Percentiles rank a stretch among this genome's conserved stretches.
phyloP scores from a whole-genome alignment of 2,113 vertebrate genomes.

The Phaetusa simplex region DNA sequence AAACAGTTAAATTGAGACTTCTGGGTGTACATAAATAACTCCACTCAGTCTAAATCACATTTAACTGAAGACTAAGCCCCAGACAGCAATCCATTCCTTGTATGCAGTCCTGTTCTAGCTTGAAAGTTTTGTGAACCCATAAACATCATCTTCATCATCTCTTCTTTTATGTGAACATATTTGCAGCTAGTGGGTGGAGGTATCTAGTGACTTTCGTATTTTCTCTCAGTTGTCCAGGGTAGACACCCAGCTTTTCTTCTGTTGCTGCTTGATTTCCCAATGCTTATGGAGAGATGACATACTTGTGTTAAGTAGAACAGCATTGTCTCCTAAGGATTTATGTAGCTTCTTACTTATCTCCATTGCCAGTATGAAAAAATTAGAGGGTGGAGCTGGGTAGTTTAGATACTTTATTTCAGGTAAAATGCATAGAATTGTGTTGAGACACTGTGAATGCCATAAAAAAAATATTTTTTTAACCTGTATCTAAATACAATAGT shows the following conservation, averaged over 20 bases:
- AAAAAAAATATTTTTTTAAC: neutral
- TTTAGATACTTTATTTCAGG: neutral
- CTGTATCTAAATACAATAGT: neutral
- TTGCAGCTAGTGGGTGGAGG: neutral
- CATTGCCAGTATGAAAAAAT: neutral
- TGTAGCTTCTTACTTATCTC: neutral
- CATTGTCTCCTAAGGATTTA: neutral
- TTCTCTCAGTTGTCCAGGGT: neutral
- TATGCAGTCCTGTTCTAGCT: neutral
- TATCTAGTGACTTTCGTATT: neutral
- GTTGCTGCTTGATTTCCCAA: neutral
- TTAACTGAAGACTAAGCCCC: neutral
- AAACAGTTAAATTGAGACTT: neutral
- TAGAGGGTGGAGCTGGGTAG: neutral
- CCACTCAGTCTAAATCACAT: neutral
- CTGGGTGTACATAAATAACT: neutral
- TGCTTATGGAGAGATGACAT: neutral
- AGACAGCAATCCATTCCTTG: neutral
- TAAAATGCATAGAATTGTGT: neutral
- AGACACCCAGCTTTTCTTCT: neutral
- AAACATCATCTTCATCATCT: neutral
- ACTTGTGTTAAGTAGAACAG: neutral
- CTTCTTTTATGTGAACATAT: neutral
- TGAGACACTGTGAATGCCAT: neutral
- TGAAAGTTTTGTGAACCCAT: neutral